These are phyloP conservation scores for Corythucha ciliata DNA, from an alignment of 2,888 invertebrate species.

Conservation along the genomic window DNA sequence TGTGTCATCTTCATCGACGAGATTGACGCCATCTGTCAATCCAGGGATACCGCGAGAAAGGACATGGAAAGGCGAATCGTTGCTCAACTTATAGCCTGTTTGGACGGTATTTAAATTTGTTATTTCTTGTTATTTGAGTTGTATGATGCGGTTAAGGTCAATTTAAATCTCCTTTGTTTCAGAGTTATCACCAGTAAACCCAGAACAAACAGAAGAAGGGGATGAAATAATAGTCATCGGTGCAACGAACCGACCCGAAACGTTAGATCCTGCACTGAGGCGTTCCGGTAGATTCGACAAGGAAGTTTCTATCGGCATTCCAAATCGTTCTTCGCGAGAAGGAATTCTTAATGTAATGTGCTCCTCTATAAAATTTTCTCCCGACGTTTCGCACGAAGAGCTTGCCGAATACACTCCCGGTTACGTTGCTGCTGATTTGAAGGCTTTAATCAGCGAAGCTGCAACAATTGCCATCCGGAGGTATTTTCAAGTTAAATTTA, in stretches of 20 bases:
- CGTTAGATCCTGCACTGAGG: constrained; percentile 83
- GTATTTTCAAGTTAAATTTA: constrained; percentile 35
- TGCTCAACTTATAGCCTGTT: constrained; percentile 76
- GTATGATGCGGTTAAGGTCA: neutral
- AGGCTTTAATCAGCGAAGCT: constrained; percentile 76
- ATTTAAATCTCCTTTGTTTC: constrained; percentile 1
- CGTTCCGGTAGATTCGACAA: constrained; percentile 88
- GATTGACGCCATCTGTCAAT: constrained; percentile 90
- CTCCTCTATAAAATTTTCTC: constrained; percentile 55
- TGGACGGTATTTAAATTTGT: constrained; percentile 57
- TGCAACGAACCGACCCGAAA: constrained; percentile 90
- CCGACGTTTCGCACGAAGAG: constrained; percentile 54
- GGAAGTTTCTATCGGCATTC: constrained; percentile 89
- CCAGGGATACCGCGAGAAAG: constrained; percentile 78
- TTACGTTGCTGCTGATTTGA: constrained; percentile 90
- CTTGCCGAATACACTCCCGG: constrained; percentile 86
- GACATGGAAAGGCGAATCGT: constrained; percentile 96
- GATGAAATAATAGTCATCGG: constrained; percentile 74
- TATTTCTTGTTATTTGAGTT: neutral
- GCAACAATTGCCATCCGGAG: constrained; percentile 78
- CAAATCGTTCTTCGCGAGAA: constrained; percentile 69
- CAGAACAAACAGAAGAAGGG: constrained; percentile 47
- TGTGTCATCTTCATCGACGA: constrained; percentile 91
- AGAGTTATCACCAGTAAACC: no score
- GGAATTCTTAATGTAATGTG: constrained; percentile 70